Base-by-base conservation (phyloP, 2,888 invertebrate genomes). In the Pammene fasciana region DNA sequence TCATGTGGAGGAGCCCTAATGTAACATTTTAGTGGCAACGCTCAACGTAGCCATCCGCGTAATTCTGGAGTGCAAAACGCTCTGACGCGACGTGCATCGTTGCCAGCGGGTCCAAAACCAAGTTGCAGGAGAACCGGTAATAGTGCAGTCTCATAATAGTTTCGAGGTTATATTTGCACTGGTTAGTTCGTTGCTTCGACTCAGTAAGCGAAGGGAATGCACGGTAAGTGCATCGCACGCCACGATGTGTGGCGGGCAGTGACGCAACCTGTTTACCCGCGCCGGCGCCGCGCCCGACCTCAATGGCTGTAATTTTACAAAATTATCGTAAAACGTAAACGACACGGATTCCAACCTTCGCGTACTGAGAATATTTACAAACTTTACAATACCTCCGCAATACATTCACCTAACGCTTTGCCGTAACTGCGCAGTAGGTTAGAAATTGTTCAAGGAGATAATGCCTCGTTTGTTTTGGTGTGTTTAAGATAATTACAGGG, bases 311-410 rank as follows among this genome's bases (percentile, higher is more conserved):
- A 81, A 83, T 85, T 86, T 86, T 79, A 82, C 79, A 78, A 84
- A 86, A 87, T 86, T 83, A 84, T 84, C 80, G 82, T 86, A 82
- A 78, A 83, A 80, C 81, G 82, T 85, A 81, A 83, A 79, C 77
- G 76, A 73, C 74, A 78, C 75, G 72, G 73, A 78, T 77, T 79
- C 76, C 73, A 75, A 77, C 80, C 56, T 55, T 65, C 74, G 75
- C 45, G 72, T 80, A 82, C 82, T 72, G 79, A 73, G 75, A 72
- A 61, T 80, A 36, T 26, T 48, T 11, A 48, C 43, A 48, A 61
- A 80, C 45, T 26, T 48, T 11, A 48, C 43, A 48, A 46, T 38
- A 52, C 36, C 43, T 14, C 9, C 18, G 41, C 18, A 38, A 43
- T 43, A 48, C 36, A 38, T 50, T 62, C 38, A 50, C 38, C 16